Evolutionary conservation across 2,888 invertebrate genomes (phyloP).

Genomic region (Melangyna quadrimaculata): DNA sequence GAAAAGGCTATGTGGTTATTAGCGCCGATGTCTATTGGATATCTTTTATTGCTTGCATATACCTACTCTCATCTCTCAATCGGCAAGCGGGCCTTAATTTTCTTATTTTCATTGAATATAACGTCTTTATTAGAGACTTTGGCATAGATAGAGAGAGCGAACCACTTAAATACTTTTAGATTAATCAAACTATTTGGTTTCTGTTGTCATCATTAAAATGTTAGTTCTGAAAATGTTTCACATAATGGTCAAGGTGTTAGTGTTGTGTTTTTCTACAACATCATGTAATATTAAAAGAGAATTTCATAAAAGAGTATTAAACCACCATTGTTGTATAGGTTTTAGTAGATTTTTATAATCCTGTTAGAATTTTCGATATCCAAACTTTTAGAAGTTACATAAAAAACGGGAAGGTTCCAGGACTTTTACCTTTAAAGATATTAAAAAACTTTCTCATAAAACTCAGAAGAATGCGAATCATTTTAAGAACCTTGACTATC

Average conservation of each 20-base stretch:
- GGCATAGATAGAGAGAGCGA: not conserved
- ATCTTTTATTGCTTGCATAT: conserved; percentile 6
- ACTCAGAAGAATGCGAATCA: too few relatives aligned
- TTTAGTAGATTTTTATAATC: too few relatives aligned
- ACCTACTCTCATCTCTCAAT: not conserved
- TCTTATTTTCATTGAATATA: not conserved
- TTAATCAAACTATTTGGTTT: not conserved
- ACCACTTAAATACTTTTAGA: not conserved
- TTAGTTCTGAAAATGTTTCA: not conserved
- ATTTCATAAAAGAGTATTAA: too few relatives aligned
- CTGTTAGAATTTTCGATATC: too few relatives aligned
- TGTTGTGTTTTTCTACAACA: too few relatives aligned
- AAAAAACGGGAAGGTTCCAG: too few relatives aligned
- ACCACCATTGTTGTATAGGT: too few relatives aligned
- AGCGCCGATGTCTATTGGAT: not conserved
- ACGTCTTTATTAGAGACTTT: not conserved
- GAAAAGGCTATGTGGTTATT: conserved; percentile 19
- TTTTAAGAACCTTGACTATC: too few relatives aligned
- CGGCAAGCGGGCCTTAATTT: not conserved
- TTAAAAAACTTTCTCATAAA: too few relatives aligned
- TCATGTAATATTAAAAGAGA: too few relatives aligned
- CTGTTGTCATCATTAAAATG: not conserved
- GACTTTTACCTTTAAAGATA: too few relatives aligned
- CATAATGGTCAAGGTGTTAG: not conserved
- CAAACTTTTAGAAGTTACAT: too few relatives aligned